phyloP scores from a whole-genome alignment of 2,113 vertebrate species.

The human region GRCh38 chr6:97267001-97267500 shows the following conservation, averaged over 20 bases:
- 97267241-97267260: background rate
- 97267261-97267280: background rate
- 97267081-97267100: background rate
- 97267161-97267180: background rate
- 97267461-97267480: slow-evolving; percentile 25
- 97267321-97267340: slow-evolving; percentile 14
- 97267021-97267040: background rate
- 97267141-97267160: slow-evolving; percentile 65
- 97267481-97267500: slow-evolving; percentile 52
- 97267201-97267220: background rate
- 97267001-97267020: background rate
- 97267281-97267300: background rate
- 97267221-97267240: background rate
- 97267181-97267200: background rate
- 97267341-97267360: background rate
- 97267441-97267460: slow-evolving; percentile 15
- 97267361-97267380: background rate
- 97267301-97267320: slow-evolving; percentile 2
- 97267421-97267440: background rate
- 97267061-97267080: background rate
- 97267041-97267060: background rate
- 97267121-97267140: background rate
- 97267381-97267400: background rate
- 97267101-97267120: background rate
- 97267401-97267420: slow-evolving; percentile 32